phyloP scores from a whole-genome alignment of 1,140 invertebrate genomes.

The Trinorchestia longiramus region DNA sequence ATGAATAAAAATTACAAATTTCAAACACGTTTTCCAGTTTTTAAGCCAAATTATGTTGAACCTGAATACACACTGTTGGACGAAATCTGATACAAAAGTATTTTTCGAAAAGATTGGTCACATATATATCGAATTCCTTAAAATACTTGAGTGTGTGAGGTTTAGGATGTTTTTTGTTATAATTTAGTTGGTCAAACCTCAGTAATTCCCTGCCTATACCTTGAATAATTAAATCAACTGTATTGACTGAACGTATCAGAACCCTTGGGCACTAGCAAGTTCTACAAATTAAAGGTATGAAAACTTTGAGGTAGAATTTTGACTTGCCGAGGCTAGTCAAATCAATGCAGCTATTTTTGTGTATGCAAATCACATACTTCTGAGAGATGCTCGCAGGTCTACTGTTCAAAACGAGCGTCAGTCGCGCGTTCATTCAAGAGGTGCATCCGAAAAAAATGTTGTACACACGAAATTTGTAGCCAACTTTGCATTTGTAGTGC shows the following conservation, averaged over 20 bases:
- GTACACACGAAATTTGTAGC: not conserved
- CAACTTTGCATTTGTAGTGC: not conserved
- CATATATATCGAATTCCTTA: too few relatives aligned
- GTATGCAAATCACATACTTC: not conserved
- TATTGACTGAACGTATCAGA: not conserved
- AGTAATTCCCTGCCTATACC: too few relatives aligned
- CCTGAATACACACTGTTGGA: too few relatives aligned
- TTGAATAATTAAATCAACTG: too few relatives aligned
- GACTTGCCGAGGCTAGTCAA: not conserved
- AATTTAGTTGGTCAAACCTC: too few relatives aligned
- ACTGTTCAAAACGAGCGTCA: not conserved
- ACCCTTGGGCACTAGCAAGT: not conserved
- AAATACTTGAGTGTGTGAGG: too few relatives aligned
- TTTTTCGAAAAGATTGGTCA: too few relatives aligned
- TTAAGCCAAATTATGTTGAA: too few relatives aligned
- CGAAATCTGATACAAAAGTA: too few relatives aligned
- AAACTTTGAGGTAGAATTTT: not conserved
- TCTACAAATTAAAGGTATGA: not conserved
- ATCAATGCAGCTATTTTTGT: not conserved
- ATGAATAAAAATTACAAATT: too few relatives aligned
- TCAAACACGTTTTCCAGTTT: too few relatives aligned
- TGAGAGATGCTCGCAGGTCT: not conserved
- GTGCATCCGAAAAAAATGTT: not conserved
- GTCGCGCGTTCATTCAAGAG: not conserved
- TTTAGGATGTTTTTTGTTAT: too few relatives aligned